Base-by-base conservation (phyloP, 37 sponge, comb jelly and placozoan species). In the Beroe ovata region DNA sequence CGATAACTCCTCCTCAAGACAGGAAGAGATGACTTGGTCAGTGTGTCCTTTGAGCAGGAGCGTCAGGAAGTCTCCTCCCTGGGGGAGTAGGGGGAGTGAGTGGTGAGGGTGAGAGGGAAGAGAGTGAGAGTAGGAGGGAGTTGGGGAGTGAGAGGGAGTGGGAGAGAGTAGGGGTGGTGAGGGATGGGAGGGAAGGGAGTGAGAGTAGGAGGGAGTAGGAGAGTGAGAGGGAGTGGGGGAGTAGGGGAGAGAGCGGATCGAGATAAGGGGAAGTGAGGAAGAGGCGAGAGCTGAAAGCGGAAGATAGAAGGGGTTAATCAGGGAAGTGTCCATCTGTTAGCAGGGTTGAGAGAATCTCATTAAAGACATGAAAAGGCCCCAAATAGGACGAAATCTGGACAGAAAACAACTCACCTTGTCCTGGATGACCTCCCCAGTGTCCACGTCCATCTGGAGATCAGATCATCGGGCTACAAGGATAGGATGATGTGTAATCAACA, bases 381-480 rank as follows among this genome's bases (percentile, higher is more conserved):
- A n/a, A n/a, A n/a, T n/a, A n/a, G n/a, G n/a, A n/a, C n/a, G n/a
- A n/a, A n/a, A n/a, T n/a, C n/a, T n/a, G n/a, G n/a, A n/a, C n/a
- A n/a, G n/a, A n/a, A n/a, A n/a, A 47, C 6, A 47, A 47, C 36
- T 66, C 6, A 66, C 69, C 69, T 66, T 26, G 34, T 66, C 35
- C 30, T 32, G 69, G 32, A 66, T 30, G 30, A 29, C 69, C 36
- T 66, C 69, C 36, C 18, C 32, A 33, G 69, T 30, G 69, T 66
- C 69, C 30, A 66, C 69, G 11, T 66, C 69, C 69, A 66, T 66
- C n/a, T n/a, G 11, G 11, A 47, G 54, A 11, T 47, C 54, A 47
- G 54, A 47, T 47, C 54, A 47, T 47, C 54, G 54, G 11, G 54
- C 54, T 47, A 6, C n/a, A n/a, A n/a, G n/a, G n/a, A n/a, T n/a